Percentiles rank a stretch among this genome's conserved stretches.
Evolutionary conservation across 2,113 vertebrate species (phyloP).

Genomic region (Tympanuchus pallidicinctus): DNA sequence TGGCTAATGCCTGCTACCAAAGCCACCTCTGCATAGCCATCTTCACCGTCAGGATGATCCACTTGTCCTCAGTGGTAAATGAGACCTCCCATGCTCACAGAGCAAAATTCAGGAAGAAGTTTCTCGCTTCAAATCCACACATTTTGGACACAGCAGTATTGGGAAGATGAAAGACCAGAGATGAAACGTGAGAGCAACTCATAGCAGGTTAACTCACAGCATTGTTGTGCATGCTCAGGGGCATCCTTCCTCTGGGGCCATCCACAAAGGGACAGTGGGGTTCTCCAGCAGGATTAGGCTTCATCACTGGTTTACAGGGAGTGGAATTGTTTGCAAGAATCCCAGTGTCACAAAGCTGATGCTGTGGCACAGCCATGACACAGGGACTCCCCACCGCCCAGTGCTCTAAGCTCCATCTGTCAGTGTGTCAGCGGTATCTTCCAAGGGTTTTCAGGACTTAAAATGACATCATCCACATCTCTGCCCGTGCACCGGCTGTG

Average conservation of each 20-base stretch:
- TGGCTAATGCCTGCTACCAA: not conserved
- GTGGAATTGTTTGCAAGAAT: fast-evolving
- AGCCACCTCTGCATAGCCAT: fast-evolving
- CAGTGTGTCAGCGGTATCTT: fast-evolving
- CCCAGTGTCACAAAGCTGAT: not conserved
- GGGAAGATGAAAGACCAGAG: not conserved
- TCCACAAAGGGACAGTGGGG: fast-evolving
- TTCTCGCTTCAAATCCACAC: fast-evolving
- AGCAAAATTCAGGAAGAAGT: not conserved
- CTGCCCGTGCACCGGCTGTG: not conserved
- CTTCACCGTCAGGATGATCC: not conserved
- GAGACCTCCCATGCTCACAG: fast-evolving
- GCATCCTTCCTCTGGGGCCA: not conserved
- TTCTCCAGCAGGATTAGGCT: not conserved
- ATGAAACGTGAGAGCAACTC: not conserved
- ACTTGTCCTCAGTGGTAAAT: fast-evolving
- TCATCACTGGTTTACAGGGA: not conserved
- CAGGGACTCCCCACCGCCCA: fast-evolving
- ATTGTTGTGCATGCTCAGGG: not conserved
- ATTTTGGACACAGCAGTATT: not conserved
- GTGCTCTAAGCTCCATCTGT: not conserved
- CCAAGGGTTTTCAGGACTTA: not conserved
- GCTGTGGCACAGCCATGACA: not conserved
- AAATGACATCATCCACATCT: not conserved
- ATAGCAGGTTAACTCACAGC: fast-evolving